Conservation (phyloP, 2,113 vertebrate genomes). For the Poicephalus meyeri region DNA sequence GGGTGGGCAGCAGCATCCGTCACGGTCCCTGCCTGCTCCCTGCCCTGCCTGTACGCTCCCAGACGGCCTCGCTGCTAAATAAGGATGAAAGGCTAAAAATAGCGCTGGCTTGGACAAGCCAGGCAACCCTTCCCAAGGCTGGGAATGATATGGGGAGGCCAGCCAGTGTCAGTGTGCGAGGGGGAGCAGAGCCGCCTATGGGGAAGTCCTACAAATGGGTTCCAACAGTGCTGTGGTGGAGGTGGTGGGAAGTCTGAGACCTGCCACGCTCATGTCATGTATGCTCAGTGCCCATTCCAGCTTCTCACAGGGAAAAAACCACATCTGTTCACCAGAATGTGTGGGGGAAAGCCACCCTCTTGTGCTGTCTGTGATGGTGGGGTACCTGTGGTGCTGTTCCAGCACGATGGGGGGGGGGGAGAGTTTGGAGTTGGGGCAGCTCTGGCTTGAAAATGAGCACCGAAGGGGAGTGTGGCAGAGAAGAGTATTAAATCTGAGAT, state of each 20-base stretch:
- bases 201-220: neutral
- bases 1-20: neutral
- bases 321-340: neutral
- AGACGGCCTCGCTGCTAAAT: constrained; percentile 49
- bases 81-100: constrained; percentile 69
- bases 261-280: neutral
- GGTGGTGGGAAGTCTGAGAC: neutral
- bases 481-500: neutral
- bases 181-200: neutral
- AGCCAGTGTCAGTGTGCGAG: rapidly evolving
- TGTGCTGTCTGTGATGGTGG: rapidly evolving
- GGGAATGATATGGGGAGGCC: neutral
- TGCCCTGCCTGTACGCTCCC: neutral
- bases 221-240: rapidly evolving
- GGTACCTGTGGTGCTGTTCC: neutral
- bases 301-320: neutral
- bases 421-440: neutral
- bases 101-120: constrained; percentile 6
- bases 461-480: neutral
- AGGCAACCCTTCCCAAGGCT: neutral
- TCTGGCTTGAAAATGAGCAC: neutral
- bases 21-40: neutral
- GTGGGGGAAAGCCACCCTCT: rapidly evolving
- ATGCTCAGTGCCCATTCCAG: neutral
- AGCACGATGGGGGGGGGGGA: rapidly evolving